Evolutionary conservation across 1,140 invertebrate species (phyloP), one percentile per base, ranked within the genome.

Genomic region (Drosophila mayri): DNA sequence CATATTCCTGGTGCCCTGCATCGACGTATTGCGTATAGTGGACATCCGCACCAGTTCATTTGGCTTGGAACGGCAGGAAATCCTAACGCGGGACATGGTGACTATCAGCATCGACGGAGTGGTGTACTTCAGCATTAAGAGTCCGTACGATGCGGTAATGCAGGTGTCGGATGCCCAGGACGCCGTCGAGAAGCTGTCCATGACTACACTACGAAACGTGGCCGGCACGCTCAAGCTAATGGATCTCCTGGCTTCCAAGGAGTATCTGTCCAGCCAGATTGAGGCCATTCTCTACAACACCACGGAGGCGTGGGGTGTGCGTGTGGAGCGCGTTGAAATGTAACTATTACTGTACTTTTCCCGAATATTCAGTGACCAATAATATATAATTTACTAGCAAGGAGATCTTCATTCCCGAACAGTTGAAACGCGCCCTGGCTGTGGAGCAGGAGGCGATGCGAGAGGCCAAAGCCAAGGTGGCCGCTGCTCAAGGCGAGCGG

Each of bases 251-350:
- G 68, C 97, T 0, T 98, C 99, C 85, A 94, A 98, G 44, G 98
- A 99, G 92, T 95, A 95, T 3, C 98, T 99, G 67, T 97, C 86
- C 37, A 81, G 77, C 8, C 73, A 84, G 43, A 91, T 92, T 37
- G 88, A 92, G 37, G 49, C 10, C 14, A 78, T 83, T 22, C 50
- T 93, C 9, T 92, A 93, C 85, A 97, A 97, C 55, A 97, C 97
- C 8, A 99, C 98, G 1, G 98, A 98, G 82, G 96, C 97, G 35
- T 99, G 98, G 98, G 98, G 98, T 9, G 97, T 99, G 18, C 98
- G 98, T 93, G 97, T 99, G 0, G 97, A 99, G 93, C 94, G 98
- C 79, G 98, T 99, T 25, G 98, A 99, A 95, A 98, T 99, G 97
- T 98, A 94, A 96, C 95, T 93, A 75, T 3, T 14, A 18, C 20